phyloP scores from a whole-genome alignment of 2,888 invertebrate genomes.

The Exephanes ischioxanthus region DNA sequence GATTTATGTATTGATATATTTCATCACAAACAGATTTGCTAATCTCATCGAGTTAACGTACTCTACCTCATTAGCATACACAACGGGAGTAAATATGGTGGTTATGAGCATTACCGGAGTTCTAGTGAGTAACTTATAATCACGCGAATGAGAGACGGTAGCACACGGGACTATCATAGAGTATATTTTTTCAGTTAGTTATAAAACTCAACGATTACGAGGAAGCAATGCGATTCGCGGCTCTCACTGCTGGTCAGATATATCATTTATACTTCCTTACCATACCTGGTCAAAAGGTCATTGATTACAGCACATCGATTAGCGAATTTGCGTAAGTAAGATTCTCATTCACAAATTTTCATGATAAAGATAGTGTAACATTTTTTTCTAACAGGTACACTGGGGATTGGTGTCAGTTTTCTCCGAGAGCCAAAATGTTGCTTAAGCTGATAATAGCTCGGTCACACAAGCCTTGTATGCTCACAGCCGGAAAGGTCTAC shows the following conservation, averaged over 20 bases:
- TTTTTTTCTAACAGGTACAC: slow-evolving; percentile 23
- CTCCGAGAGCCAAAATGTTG: slow-evolving; percentile 46
- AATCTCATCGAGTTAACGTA: slow-evolving; percentile 58
- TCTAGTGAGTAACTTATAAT: slow-evolving; percentile 36
- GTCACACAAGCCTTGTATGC: slow-evolving; percentile 55
- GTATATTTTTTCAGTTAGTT: slow-evolving; percentile 45
- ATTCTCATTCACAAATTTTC: not conserved
- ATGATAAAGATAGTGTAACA: not conserved
- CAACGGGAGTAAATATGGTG: slow-evolving; percentile 36
- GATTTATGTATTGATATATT: not conserved
- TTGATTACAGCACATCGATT: slow-evolving; percentile 20
- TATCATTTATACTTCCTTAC: slow-evolving; percentile 42
- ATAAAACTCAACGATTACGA: slow-evolving; percentile 41
- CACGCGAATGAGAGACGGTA: not conserved
- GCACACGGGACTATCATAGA: not conserved
- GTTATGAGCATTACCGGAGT: slow-evolving; percentile 60
- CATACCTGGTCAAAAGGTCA: slow-evolving; percentile 29
- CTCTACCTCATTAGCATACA: slow-evolving; percentile 16
- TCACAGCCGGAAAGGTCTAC: slow-evolving; percentile 64
- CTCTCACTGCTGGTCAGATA: slow-evolving; percentile 10
- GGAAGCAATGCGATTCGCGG: slow-evolving; percentile 47
- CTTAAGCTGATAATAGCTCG: slow-evolving; percentile 54
- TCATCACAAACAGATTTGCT: slow-evolving; percentile 40
- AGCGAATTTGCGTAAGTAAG: slow-evolving; percentile 4
- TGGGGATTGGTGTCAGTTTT: slow-evolving; percentile 48